phyloP scores from a whole-genome alignment of 2,797 vertebrate species.

The Pangasius mekongensis region DNA sequence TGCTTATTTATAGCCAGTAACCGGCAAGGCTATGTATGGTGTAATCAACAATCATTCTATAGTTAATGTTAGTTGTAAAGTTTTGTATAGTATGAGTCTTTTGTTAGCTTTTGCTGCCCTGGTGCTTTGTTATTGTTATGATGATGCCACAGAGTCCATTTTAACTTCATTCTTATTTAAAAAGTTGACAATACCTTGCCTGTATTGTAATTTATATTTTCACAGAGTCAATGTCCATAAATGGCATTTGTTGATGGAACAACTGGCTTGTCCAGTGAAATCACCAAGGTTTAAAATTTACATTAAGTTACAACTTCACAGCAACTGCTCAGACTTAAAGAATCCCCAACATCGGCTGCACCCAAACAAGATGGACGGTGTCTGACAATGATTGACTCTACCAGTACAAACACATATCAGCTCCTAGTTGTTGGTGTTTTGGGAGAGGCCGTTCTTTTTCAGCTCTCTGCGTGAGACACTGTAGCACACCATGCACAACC shows the following conservation, averaged over 20 bases:
- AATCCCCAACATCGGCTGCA: neutral
- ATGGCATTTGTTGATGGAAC: constrained; percentile 3
- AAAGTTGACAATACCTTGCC: neutral
- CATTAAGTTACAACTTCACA: constrained; percentile 14
- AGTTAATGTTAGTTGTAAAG: neutral
- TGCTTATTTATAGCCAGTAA: neutral
- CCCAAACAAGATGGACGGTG: constrained; percentile 29
- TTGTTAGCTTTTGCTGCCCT: neutral
- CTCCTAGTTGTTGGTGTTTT: constrained; percentile 20
- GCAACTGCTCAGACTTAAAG: constrained; percentile 5
- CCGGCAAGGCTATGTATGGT: neutral
- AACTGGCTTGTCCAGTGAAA: constrained; percentile 4
- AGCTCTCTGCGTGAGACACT: constrained; percentile 9
- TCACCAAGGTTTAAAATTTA: neutral
- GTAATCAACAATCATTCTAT: neutral
- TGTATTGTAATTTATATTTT: neutral
- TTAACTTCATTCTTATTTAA: neutral
- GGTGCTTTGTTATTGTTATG: neutral
- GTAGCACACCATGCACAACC: constrained; percentile 46
- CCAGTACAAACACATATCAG: constrained; percentile 28
- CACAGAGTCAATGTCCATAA: neutral
- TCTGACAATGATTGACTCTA: constrained; percentile 32
- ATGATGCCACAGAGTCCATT: too few species aligned
- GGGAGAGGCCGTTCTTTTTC: constrained; percentile 40
- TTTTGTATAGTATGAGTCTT: neutral